Conservation (phyloP, 2,888 invertebrate species). For the Ichneumoninae sp. region DNA sequence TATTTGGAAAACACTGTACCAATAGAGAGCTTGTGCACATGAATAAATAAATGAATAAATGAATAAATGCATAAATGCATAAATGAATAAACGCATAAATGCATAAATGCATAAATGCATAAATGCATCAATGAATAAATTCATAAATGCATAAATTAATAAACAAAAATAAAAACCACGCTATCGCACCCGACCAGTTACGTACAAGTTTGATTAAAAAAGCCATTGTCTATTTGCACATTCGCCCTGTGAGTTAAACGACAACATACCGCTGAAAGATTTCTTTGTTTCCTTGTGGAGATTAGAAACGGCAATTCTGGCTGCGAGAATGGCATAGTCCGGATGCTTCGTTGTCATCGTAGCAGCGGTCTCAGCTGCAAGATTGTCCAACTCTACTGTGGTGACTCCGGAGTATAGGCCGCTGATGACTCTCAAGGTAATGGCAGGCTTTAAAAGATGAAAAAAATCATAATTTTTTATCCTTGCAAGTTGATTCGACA, state of each 20-base stretch:
- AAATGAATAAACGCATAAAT: not conserved
- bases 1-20: not conserved
- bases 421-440: slow-evolving; percentile 96
- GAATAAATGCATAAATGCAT: too few species aligned
- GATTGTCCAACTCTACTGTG: slow-evolving; percentile 97
- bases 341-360: slow-evolving; percentile 99
- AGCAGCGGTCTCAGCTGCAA: slow-evolving; percentile 99
- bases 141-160: not conserved
- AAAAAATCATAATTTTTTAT: not conserved
- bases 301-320: slow-evolving; percentile 97
- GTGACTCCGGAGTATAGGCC: slow-evolving; percentile 98
- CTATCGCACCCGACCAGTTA: not conserved
- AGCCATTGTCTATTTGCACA: not conserved
- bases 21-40: too few species aligned
- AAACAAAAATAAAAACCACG: not conserved
- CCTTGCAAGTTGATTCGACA: not conserved
- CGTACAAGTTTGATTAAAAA: too few species aligned
- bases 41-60: too few species aligned
- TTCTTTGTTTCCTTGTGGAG: slow-evolving; percentile 99
- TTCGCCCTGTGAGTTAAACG: not conserved
- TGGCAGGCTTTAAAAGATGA: slow-evolving; percentile 87
- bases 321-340: slow-evolving; percentile 96
- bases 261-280: slow-evolving; percentile 91
- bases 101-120: too few species aligned
- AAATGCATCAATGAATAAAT: too few species aligned